Evolutionary conservation across 2,113 vertebrate species (phyloP), one percentile per base, ranked within the genome.

Genomic region (Corapipo altera): DNA sequence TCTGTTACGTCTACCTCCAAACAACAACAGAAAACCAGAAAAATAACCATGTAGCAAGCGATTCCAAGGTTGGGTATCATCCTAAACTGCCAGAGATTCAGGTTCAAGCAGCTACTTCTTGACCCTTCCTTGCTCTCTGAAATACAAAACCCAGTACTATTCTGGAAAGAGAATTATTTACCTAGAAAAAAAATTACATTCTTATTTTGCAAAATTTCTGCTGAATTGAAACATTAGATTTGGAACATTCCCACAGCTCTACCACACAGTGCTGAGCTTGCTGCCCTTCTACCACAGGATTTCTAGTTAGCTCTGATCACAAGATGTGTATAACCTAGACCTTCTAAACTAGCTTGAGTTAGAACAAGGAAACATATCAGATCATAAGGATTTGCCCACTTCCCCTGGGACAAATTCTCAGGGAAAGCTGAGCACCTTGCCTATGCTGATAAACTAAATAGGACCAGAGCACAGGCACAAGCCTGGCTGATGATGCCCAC

Each of bases 371-470:
- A 85, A 85, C 1, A 2, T 15, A 26, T 9, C 64, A 58, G 52
- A 35, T 8, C 41, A n/a, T 30, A 39, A 83, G 48, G 28, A 33
- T 49, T 33, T 24, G 17, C 11, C 28, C 28, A 20, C 4, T 0
- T 41, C 61, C 44, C 37, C 41, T 7, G 41, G 15, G n/a, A 69
- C 0, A 26, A 24, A 32, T 43, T 28, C 32, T 20, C 15, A 15
- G n/a, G 55, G 55, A 59, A 91, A 86, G 24, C 57, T 37, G 37
- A 85, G 39, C 44, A n/a, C 32, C 15, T 44, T 49, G 13, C 11
- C 20, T 44, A 0, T 28, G 3, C 0, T 15, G 23, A 58, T 52
- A 62, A 72, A n/a, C 12, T 26, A 33, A 11, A 9, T 1, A 9
- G 26, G 48, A 85, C 3, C 54, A 54, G 62, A 88, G 71, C 64